Conservation (phyloP, 1,140 invertebrate species). For the Aphelenchoides avenae region DNA sequence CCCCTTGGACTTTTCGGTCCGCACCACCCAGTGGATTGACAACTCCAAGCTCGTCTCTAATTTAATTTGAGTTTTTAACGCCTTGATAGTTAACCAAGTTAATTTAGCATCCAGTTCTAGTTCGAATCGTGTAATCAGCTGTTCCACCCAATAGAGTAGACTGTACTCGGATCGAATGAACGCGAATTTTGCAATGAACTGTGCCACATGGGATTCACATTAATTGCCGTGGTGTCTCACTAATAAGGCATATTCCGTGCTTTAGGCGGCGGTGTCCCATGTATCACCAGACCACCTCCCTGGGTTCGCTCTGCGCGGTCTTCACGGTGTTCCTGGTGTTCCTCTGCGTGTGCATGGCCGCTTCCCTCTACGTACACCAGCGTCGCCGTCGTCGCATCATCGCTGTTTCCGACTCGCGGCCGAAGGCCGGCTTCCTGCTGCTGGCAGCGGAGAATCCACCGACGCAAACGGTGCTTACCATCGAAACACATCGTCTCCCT, state of each 20-base stretch:
- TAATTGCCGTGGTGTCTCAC: background rate
- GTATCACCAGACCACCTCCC: constrained; percentile 4
- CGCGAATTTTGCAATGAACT: background rate
- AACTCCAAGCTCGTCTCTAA: no score
- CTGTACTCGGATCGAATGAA: background rate
- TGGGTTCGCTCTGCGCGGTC: background rate
- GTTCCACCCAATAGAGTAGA: background rate
- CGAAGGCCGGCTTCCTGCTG: constrained; percentile 2
- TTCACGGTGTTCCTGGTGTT: background rate
- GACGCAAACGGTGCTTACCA: no score
- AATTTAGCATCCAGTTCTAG: background rate
- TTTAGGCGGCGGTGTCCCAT: background rate
- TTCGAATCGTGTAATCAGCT: background rate
- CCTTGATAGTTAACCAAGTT: background rate
- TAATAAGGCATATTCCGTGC: background rate
- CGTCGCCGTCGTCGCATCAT: background rate
- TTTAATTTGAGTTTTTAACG: no score
- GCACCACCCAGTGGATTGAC: no score
- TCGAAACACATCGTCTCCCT: no score
- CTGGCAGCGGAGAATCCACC: no score
- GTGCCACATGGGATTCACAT: background rate
- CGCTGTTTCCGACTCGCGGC: background rate
- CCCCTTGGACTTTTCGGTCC: no score
- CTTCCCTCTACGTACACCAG: background rate
- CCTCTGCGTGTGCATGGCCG: background rate